Evolutionary conservation across 2,888 invertebrate genomes (phyloP).

Genomic region (Oligia latruncula): DNA sequence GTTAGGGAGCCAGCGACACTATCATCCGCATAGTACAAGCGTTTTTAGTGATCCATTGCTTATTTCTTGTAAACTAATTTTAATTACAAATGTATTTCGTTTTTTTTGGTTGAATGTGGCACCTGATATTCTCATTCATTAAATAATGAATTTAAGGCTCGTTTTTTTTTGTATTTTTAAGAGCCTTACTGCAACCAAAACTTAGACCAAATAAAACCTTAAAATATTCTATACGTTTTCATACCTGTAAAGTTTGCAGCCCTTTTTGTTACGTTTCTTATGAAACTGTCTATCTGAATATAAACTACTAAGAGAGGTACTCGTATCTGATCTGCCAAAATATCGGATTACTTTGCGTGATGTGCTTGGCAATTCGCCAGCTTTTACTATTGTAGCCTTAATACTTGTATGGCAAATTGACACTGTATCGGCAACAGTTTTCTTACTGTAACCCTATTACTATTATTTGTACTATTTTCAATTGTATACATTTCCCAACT

Average conservation of each 20-base stretch:
- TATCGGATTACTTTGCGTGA: conserved; percentile 14
- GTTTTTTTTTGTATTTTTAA: neutral
- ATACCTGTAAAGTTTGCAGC: neutral
- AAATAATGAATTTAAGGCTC: neutral
- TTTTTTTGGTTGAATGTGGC: neutral
- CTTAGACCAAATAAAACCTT: neutral
- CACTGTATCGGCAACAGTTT: neutral
- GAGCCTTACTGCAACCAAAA: neutral
- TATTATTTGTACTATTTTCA: neutral
- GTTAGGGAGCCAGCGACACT: conserved; percentile 46
- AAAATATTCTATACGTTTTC: neutral
- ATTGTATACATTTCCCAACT: neutral
- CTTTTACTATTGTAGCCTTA: neutral
- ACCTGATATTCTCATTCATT: neutral
- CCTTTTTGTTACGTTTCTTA: neutral
- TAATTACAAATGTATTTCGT: neutral
- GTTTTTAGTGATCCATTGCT: conserved; percentile 33
- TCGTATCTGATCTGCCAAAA: neutral
- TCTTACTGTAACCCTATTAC: neutral
- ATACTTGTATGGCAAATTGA: neutral
- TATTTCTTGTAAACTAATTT: conserved; percentile 6
- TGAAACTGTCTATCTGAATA: neutral
- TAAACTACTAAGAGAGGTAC: neutral
- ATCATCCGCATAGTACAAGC: conserved; percentile 3
- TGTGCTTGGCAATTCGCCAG: neutral